Evolutionary conservation across 35 echinoderm and acorn worm genomes (phyloP), one percentile per base, ranked within the genome.

Genomic region (Ptychodera flava): DNA sequence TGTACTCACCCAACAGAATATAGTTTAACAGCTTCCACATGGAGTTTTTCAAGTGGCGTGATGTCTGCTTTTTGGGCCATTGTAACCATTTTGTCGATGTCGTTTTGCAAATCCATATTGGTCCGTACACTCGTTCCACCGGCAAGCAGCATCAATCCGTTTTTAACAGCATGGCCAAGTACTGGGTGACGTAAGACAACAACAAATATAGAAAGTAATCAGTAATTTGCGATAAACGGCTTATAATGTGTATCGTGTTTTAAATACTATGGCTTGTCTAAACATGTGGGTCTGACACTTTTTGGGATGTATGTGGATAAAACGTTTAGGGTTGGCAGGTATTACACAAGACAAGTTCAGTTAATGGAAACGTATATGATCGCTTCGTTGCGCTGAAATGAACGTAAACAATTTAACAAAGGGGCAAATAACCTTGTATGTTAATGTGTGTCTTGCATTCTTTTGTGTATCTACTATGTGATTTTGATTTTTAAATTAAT

Each of bases 1-100:
- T n/a, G n/a, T n/a, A 64, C 45, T 80, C 37, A 83, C 82, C 82
- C 82, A 15, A 36, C 35, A 30, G 82, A 83, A 15, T 30, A 37
- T 28, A 37, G 30, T 83, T 83, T 83, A 1, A 83, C 37, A 37
- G 82, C 82, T 27, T 34, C 28, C 2, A 83, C 82, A 28, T 83
- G 82, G 0, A 36, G 35, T 37, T 83, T 1, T 37, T 83, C 82
- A 28, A 34, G 1, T 83, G 34, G 32, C 2, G 10, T 35, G 0
- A 83, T 83, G 29, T 30, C 28, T 15, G 12, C 37, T 36, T 16
- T 12, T 36, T 1, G 10, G 30, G 82, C 33, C 14, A 83, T 14
- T 34, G 1, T 14, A 30, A 83, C 82, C 82, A 37, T 83, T 2
- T 83, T 36, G 6, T 83, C 82, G 29, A 83, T 83, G 28, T 31